Evolutionary conservation across 1,140 invertebrate species (phyloP).

Genomic region (Akabosia matsudoensis): DNA sequence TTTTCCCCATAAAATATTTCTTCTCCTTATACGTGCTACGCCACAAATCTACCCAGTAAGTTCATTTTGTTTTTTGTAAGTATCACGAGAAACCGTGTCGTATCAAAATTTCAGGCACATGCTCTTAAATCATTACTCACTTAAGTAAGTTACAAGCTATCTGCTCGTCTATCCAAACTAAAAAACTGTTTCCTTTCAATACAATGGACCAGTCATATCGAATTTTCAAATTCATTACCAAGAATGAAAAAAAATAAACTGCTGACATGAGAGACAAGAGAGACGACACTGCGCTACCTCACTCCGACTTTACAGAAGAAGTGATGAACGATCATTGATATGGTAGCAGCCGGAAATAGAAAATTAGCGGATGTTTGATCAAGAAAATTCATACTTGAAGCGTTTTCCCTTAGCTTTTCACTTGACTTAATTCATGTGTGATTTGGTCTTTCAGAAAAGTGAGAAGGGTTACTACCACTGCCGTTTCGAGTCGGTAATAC

Average conservation of each 20-base stretch:
- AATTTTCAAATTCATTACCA: conserved; percentile 18
- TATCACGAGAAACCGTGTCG: background rate
- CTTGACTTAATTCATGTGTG: too few species aligned
- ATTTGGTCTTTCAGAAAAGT: too few species aligned
- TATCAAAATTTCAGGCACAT: conserved; percentile 20
- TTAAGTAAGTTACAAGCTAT: background rate
- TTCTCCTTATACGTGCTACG: background rate
- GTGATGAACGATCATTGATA: background rate
- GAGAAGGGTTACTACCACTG: too few species aligned
- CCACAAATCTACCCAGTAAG: too few species aligned
- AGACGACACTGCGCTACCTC: background rate
- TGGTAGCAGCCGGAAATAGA: background rate
- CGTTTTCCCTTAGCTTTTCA: background rate
- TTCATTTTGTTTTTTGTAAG: background rate
- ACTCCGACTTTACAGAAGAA: too few species aligned
- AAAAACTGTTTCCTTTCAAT: background rate
- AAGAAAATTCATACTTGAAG: background rate
- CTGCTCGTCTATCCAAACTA: background rate
- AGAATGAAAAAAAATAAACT: background rate
- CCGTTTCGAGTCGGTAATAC: too few species aligned
- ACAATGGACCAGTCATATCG: background rate
- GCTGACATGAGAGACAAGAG: background rate
- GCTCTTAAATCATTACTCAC: conserved; percentile 17
- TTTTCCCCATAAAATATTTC: too few species aligned
- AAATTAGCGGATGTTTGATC: conserved; percentile 17